Conservation (phyloP, 2,113 vertebrate species). For the Ia io region DNA sequence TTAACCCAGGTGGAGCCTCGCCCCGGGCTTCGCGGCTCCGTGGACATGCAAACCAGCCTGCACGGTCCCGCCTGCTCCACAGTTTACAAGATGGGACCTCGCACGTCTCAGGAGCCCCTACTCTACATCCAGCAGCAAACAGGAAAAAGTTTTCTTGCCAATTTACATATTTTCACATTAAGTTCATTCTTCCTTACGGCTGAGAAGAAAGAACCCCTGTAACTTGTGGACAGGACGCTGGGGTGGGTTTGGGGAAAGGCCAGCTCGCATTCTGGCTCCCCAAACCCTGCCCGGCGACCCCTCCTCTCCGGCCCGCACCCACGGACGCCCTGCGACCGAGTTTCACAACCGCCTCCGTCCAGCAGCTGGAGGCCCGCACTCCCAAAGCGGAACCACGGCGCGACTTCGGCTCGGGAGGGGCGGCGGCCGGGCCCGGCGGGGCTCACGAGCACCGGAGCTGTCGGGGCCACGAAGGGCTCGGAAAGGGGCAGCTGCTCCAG, state of each 20-base stretch:
- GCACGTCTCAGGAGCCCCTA: not conserved
- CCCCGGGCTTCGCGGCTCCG: not conserved
- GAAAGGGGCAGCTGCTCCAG: not conserved
- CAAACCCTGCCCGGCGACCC: not conserved
- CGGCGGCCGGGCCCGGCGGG: not conserved
- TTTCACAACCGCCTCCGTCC: slow-evolving; percentile 4
- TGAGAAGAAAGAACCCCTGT: not conserved
- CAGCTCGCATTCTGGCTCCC: not conserved
- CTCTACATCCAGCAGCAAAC: not conserved
- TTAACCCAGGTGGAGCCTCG: not conserved
- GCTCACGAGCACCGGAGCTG: not conserved
- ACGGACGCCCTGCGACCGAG: not conserved
- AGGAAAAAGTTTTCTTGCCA: slow-evolving; percentile 36
- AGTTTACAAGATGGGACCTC: not conserved
- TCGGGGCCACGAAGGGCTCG: not conserved
- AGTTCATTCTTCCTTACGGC: not conserved
- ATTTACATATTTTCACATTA: not conserved
- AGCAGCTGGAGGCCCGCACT: slow-evolving; percentile 39
- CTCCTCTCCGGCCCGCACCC: not conserved
- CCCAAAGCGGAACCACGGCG: not conserved
- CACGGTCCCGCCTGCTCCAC: not conserved
- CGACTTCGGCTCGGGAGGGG: not conserved
- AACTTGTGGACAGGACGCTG: not conserved
- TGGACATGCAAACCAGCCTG: not conserved
- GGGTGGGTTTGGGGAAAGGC: not conserved